Evolutionary conservation across 2,113 vertebrate genomes (phyloP).

Genomic region (Ictalurus punctatus): DNA sequence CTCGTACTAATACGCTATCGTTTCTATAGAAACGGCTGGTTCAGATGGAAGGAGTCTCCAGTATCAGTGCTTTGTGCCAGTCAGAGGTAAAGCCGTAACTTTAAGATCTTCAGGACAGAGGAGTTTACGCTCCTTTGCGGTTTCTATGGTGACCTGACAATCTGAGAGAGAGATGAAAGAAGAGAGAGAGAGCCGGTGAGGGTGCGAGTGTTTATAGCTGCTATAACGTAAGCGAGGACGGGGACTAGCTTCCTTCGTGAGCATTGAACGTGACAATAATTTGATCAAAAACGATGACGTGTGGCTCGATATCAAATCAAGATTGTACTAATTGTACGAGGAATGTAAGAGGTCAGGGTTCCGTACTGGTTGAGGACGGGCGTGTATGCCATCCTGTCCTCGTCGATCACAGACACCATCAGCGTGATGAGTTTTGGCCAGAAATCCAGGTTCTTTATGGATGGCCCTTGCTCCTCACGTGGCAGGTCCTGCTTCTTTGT

Average conservation of each 20-base stretch:
- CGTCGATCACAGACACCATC: slow-evolving; percentile 86
- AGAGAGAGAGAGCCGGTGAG: no score
- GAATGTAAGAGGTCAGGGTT: slow-evolving; percentile 37
- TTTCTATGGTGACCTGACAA: no score
- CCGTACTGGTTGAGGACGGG: slow-evolving; percentile 85
- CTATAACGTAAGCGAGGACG: neutral
- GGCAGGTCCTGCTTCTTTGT: slow-evolving; percentile 80
- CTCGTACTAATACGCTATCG: neutral
- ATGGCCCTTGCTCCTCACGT: slow-evolving; percentile 85
- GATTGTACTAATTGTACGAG: no score
- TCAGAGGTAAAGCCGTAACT: no score
- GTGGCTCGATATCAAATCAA: neutral
- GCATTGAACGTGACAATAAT: neutral
- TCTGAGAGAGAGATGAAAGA: no score
- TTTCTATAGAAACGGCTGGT: neutral
- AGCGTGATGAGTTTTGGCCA: slow-evolving; percentile 86
- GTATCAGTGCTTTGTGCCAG: neutral
- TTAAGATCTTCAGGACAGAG: no score
- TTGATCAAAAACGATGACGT: neutral
- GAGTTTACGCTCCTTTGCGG: no score
- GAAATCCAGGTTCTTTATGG: slow-evolving; percentile 84
- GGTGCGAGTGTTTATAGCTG: no score
- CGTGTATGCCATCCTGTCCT: slow-evolving; percentile 83
- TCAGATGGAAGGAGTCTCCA: neutral
- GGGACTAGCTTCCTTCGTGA: neutral